Evolutionary conservation across 1,140 invertebrate genomes (phyloP).

Genomic region (Drosophila truncata): DNA sequence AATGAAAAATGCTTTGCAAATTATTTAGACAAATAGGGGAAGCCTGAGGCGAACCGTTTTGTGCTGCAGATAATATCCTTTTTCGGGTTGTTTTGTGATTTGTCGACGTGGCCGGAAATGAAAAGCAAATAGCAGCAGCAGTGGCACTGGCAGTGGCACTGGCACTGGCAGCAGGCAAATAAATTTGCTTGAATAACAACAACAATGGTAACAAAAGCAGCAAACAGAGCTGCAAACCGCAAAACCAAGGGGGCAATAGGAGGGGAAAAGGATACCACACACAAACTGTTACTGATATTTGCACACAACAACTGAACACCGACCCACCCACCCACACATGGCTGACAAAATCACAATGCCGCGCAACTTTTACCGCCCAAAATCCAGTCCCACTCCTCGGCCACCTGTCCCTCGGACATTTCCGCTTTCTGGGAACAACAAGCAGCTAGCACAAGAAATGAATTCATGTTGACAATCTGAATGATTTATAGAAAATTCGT

Average conservation of each 20-base stretch:
- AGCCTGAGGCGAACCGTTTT: conserved; percentile 64
- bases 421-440: conserved; percentile 60
- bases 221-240: conserved; percentile 59
- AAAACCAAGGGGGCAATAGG: conserved; percentile 36
- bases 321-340: conserved; percentile 28
- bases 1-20: conserved; percentile 73
- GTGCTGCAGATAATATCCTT: conserved; percentile 79
- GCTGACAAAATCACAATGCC: conserved; percentile 62
- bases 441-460: conserved; percentile 57
- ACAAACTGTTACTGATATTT: conserved; percentile 41
- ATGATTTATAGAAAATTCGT: conserved; percentile 78
- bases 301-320: conserved; percentile 14
- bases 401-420: conserved; percentile 50
- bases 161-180: conserved; percentile 40
- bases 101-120: conserved; percentile 82
- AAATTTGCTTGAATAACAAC: conserved; percentile 66
- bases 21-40: conserved; percentile 76
- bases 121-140: conserved; percentile 72
- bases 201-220: conserved; percentile 45
- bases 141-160: conserved; percentile 11
- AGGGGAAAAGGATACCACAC: conserved; percentile 26
- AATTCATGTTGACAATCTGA: conserved; percentile 77
- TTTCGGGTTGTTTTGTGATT: conserved; percentile 70
- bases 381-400: neutral
- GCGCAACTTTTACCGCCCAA: conserved; percentile 16